Evolutionary conservation across 2,113 vertebrate species (phyloP).

Genomic region (Vombatus ursinus): DNA sequence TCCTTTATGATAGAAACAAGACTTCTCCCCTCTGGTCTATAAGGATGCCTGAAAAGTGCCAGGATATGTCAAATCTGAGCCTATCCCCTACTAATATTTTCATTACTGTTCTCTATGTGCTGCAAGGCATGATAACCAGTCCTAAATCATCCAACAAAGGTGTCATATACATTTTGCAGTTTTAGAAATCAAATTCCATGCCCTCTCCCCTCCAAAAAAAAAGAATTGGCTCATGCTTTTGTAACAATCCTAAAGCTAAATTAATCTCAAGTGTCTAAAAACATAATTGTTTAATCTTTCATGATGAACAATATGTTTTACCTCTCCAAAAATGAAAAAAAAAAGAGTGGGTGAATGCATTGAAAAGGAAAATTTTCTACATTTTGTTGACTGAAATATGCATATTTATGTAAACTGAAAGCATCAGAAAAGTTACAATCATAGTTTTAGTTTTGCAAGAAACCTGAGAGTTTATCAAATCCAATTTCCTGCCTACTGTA

Average conservation of each 20-base stretch:
- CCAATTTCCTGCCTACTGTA: not conserved
- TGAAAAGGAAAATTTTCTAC: conserved; percentile 52
- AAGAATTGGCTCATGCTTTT: conserved; percentile 71
- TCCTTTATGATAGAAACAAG: not conserved
- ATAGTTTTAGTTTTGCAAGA: not conserved
- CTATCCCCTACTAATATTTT: not conserved
- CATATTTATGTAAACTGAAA: not conserved
- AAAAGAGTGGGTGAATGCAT: not conserved
- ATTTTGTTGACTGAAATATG: conserved; percentile 25
- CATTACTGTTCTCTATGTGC: not conserved
- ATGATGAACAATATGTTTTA: conserved; percentile 58
- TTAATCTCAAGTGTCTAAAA: conserved; percentile 69
- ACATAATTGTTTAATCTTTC: conserved; percentile 71
- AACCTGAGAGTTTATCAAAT: not conserved
- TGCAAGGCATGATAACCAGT: not conserved
- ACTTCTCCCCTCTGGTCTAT: not conserved
- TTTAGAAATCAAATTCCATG: conserved; percentile 66
- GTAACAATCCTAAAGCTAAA: conserved; percentile 71
- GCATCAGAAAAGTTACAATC: not conserved
- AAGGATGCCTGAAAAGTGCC: not conserved
- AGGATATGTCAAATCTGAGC: not conserved
- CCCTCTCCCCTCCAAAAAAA: conserved; percentile 57
- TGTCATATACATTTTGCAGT: conserved; percentile 50
- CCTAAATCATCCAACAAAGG: not conserved
- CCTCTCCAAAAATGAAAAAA: conserved; percentile 61